Evolutionary conservation across 2,113 vertebrate genomes (phyloP), one percentile per base, ranked within the genome.

Genomic region (Excalfactoria chinensis): DNA sequence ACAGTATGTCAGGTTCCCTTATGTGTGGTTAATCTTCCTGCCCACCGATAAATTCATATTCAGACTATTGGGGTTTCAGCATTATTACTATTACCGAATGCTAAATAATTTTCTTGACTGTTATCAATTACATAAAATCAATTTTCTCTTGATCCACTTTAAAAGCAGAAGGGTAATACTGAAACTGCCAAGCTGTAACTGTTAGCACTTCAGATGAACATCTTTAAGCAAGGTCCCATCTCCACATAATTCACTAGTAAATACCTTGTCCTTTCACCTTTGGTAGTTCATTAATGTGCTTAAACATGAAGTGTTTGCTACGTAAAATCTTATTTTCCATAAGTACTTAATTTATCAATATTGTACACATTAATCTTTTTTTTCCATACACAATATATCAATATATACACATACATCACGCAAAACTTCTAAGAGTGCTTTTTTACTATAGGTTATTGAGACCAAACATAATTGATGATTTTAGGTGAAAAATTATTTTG

Each of bases 1-100:
- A 32, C 8, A 1, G 30, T n/a, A 28, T 92, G 89, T 92, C 73
- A 79, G 19, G 85, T 95, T 94, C 85, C 86, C 60, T 72, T 37
- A 34, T 86, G 62, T 72, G 84, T 86, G 87, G 78, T 66, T 87
- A 90, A 11, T 69, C 40, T 90, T 90, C 25, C 53, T 72, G 21
- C 35, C 8, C 12, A 64, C 37, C 55, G 66, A 73, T 32, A 84
- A 94, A 60, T 6, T 22, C 4, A 8, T 13, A 51, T 56, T 26
- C 26, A 74, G 26, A 40, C 15, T 74, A 7, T 4, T 81, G 40
- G 23, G 4, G 18, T 68, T 78, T 60, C 64, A 89, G 6, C 5
- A 51, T n/a, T n/a, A n/a, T n/a, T n/a, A n/a, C n/a, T 41, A 22
- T 56, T 56, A 67, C 20, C 56, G 22, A 68, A 71, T 43, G 21